These are phyloP conservation scores for Wasmannia auropunctata DNA, from an alignment of 1,140 invertebrate species.

Conservation along the genomic window DNA sequence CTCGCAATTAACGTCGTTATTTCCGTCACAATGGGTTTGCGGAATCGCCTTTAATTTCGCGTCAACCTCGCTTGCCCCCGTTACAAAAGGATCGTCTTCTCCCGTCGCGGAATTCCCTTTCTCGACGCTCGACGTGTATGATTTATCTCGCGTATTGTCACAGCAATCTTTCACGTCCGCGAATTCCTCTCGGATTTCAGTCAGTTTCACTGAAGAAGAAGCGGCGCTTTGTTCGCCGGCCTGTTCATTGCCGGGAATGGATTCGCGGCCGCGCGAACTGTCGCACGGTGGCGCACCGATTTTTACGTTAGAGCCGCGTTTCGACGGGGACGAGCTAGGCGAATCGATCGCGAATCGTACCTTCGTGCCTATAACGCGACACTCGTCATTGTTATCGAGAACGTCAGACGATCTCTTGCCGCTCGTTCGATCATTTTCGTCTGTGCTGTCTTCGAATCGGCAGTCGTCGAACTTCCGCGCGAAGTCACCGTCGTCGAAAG, in stretches of 20 bases:
- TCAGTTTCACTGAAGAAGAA: slow-evolving; percentile 11
- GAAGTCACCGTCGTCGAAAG: slow-evolving; percentile 48
- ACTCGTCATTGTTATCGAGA: slow-evolving; percentile 23
- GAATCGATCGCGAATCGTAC: slow-evolving; percentile 80
- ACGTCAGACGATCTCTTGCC: slow-evolving; percentile 1
- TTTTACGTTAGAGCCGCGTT: slow-evolving; percentile 42
- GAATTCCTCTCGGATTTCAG: slow-evolving; percentile 23
- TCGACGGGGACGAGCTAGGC: slow-evolving; percentile 53
- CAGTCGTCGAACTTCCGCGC: slow-evolving; percentile 9
- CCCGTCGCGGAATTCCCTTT: background rate
- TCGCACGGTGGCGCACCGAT: background rate
- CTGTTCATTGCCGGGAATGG: background rate
- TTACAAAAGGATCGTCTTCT: slow-evolving; percentile 1
- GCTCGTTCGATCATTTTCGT: slow-evolving; percentile 63
- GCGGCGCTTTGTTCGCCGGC: background rate
- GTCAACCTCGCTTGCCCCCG: slow-evolving; percentile 1
- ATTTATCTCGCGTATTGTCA: slow-evolving; percentile 19
- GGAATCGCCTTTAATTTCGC: slow-evolving; percentile 12
- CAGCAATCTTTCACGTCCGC: background rate
- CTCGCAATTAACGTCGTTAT: slow-evolving; percentile 20
- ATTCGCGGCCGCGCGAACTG: slow-evolving; percentile 8
- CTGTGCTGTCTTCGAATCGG: slow-evolving; percentile 78
- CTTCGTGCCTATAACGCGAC: slow-evolving; percentile 68
- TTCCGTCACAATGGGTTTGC: background rate
- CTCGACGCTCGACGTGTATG: background rate